Conservation (phyloP, 2,797 vertebrate species). For the Syngnathus acus region DNA sequence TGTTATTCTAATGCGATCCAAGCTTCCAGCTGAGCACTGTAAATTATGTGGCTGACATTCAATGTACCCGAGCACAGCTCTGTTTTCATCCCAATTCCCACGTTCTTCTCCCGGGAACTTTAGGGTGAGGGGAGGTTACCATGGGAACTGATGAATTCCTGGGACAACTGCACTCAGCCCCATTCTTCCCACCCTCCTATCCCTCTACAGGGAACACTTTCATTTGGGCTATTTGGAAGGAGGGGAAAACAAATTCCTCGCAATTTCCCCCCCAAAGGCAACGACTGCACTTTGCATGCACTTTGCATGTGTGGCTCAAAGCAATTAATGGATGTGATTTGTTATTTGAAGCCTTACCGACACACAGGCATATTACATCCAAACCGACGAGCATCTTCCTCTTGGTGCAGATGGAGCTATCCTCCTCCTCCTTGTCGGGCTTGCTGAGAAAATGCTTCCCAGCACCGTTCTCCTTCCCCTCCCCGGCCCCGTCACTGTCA, state of each 20-base stretch:
- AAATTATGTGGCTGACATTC: conserved; percentile 13
- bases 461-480: conserved; percentile 65
- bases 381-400: conserved; percentile 70
- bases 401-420: conserved; percentile 56
- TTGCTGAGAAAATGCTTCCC: conserved; percentile 53
- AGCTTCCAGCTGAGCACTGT: neutral
- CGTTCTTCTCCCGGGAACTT: conserved; percentile 58
- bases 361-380: conserved; percentile 70
- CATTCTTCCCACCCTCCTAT: conserved; percentile 42
- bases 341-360: conserved; percentile 58
- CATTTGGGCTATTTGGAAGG: neutral
- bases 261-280: neutral
- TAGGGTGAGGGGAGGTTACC: conserved; percentile 41
- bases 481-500: conserved; percentile 56
- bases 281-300: neutral
- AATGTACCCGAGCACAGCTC: conserved; percentile 23
- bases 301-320: neutral
- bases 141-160: conserved; percentile 68
- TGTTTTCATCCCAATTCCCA: conserved; percentile 58
- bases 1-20: too few relatives aligned
- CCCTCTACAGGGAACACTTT: neutral
- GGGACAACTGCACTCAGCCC: conserved; percentile 47
- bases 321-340: neutral
- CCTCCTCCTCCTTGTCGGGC: conserved; percentile 36
- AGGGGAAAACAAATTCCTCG: neutral